phyloP scores from a whole-genome alignment of 2,888 invertebrate genomes.

The Hermaeophaga mercurialis region DNA sequence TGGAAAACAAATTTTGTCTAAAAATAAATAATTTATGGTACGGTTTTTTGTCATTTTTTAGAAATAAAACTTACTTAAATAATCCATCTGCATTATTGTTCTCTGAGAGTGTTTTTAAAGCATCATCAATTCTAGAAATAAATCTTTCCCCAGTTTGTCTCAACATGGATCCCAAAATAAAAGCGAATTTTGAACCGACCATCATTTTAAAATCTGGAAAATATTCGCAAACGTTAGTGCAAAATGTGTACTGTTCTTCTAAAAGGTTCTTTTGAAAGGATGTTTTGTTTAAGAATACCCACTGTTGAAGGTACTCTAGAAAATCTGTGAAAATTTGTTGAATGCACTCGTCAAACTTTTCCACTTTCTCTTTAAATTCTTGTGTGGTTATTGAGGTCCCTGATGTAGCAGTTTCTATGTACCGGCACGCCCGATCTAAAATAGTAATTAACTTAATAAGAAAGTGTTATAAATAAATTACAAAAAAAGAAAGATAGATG shows the following conservation, averaged over 20 bases:
- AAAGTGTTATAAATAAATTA: no score
- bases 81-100: constrained; percentile 44
- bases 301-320: constrained; percentile 82
- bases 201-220: constrained; percentile 72
- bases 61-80: constrained; percentile 48
- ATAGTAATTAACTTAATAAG: constrained; percentile 1
- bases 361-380: constrained; percentile 65
- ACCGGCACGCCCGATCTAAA: constrained; percentile 24
- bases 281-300: constrained; percentile 73
- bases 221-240: constrained; percentile 76
- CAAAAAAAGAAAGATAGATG: no score
- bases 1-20: constrained; percentile 64
- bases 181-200: constrained; percentile 77
- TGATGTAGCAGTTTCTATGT: constrained; percentile 48
- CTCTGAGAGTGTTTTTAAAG: constrained; percentile 41
- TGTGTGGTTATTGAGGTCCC: constrained; percentile 59
- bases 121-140: constrained; percentile 56
- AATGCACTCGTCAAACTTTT: constrained; percentile 78
- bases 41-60: no score
- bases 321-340: constrained; percentile 67
- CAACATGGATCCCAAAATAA: constrained; percentile 59
- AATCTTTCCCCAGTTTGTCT: constrained; percentile 59
- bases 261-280: constrained; percentile 75
- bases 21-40: constrained; percentile 21
- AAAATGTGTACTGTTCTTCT: constrained; percentile 89